phyloP scores from a whole-genome alignment of 2,113 vertebrate species.

The Pagrus major region DNA sequence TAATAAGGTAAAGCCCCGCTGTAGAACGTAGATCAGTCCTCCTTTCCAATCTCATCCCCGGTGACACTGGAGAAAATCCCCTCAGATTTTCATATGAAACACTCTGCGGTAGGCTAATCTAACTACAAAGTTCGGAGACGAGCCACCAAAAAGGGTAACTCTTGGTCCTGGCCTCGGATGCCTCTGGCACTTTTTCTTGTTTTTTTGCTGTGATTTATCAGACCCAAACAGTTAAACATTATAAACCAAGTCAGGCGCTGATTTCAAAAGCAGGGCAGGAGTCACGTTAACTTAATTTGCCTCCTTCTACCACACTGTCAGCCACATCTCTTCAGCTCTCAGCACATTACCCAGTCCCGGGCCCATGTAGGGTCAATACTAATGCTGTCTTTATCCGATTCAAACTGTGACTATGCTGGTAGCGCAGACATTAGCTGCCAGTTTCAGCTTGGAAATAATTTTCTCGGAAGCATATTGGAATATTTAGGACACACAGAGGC shows the following conservation, averaged over 20 bases:
- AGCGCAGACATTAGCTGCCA: slow-evolving; percentile 56
- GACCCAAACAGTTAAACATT: not conserved
- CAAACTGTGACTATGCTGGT: slow-evolving; percentile 55
- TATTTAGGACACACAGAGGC: slow-evolving; percentile 28
- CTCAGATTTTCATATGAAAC: slow-evolving; percentile 13
- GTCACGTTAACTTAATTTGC: slow-evolving; percentile 60
- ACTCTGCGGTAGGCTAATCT: slow-evolving; percentile 22
- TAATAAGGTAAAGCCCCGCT: slow-evolving; percentile 48
- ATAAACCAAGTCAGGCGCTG: slow-evolving; percentile 36
- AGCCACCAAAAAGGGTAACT: slow-evolving; percentile 9
- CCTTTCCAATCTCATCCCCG: slow-evolving; percentile 30
- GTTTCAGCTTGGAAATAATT: slow-evolving; percentile 47
- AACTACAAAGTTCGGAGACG: slow-evolving; percentile 32
- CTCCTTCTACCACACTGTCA: slow-evolving; percentile 23
- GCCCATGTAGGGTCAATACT: slow-evolving; percentile 67
- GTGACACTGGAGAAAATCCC: slow-evolving; percentile 45
- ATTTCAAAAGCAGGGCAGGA: slow-evolving; percentile 60
- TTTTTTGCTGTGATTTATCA: slow-evolving; percentile 20
- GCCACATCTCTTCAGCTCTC: slow-evolving; percentile 38
- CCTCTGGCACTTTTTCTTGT: not conserved
- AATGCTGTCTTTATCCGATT: slow-evolving; percentile 57
- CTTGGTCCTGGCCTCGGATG: slow-evolving; percentile 8
- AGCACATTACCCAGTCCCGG: slow-evolving; percentile 52
- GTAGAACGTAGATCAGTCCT: slow-evolving; percentile 28
- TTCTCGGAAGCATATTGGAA: slow-evolving; percentile 28